Conservation (phyloP, 2,888 invertebrate genomes). For the Dryococelus australis region DNA sequence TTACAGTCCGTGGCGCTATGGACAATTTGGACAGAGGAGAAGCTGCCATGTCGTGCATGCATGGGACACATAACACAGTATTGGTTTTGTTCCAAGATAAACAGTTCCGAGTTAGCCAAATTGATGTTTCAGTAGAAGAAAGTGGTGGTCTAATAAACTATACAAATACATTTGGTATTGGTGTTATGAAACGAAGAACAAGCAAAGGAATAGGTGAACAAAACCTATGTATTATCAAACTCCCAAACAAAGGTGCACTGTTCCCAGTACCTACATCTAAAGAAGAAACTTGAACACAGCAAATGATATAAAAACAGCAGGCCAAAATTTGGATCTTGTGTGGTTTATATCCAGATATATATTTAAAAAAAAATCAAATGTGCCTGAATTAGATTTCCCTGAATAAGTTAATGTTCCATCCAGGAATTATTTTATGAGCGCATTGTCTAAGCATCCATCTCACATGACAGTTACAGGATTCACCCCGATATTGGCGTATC, state of each 20-base stretch:
- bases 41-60: not conserved
- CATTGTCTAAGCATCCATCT: not conserved
- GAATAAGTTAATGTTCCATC: not conserved
- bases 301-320: not conserved
- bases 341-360: not conserved
- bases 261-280: not conserved
- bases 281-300: not conserved
- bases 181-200: not conserved
- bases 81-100: not conserved
- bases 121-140: no score
- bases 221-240: not conserved
- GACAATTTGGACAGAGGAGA: slow-evolving; percentile 13
- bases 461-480: not conserved
- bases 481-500: not conserved
- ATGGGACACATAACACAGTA: not conserved
- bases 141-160: not conserved
- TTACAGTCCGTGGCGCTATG: not conserved
- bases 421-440: not conserved
- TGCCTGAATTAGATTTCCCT: not conserved
- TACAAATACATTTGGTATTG: slow-evolving; percentile 13
- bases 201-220: not conserved
- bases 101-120: no score
- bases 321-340: not conserved
- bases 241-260: not conserved
- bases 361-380: not conserved